These are phyloP conservation scores for Agrochola lota DNA, from an alignment of 2,888 invertebrate species.

Conservation along the genomic window DNA sequence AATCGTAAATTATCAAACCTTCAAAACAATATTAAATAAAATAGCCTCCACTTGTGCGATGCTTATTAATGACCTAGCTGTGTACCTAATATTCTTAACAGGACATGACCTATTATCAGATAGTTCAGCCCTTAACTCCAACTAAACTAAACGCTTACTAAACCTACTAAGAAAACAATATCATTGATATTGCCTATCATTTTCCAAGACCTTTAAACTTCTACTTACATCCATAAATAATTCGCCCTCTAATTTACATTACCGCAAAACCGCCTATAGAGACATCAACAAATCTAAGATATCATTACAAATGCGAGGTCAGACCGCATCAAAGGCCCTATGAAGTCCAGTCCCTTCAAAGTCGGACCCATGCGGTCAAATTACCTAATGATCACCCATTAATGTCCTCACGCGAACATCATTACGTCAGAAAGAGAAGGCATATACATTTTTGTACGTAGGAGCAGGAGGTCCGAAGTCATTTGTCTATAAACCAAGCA, in stretches of 20 bases:
- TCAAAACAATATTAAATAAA: background rate
- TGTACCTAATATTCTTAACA: background rate
- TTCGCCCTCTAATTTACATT: slow-evolving; percentile 43
- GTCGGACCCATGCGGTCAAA: slow-evolving; percentile 70
- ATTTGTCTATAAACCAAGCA: slow-evolving; percentile 53
- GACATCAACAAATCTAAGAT: slow-evolving; percentile 57
- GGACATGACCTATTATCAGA: background rate
- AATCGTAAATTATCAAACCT: too few species aligned
- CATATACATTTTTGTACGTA: slow-evolving; percentile 22
- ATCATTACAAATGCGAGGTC: slow-evolving; percentile 55
- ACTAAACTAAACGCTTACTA: too few species aligned
- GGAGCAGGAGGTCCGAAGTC: slow-evolving; percentile 45
- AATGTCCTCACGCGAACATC: slow-evolving; percentile 67
- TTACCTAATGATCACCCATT: slow-evolving; percentile 75
- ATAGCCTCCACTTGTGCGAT: background rate
- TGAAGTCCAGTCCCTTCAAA: slow-evolving; percentile 41
- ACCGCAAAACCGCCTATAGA: slow-evolving; percentile 53
- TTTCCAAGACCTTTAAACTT: background rate
- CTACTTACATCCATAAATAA: slow-evolving; percentile 24
- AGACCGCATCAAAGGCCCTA: slow-evolving; percentile 59
- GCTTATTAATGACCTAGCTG: background rate
- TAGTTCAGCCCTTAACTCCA: too few species aligned
- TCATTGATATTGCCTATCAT: background rate
- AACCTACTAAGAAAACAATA: background rate
- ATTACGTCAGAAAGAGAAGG: slow-evolving; percentile 62